Evolutionary conservation across 2,888 invertebrate genomes (phyloP).

Genomic region (Cepaea hortensis): DNA sequence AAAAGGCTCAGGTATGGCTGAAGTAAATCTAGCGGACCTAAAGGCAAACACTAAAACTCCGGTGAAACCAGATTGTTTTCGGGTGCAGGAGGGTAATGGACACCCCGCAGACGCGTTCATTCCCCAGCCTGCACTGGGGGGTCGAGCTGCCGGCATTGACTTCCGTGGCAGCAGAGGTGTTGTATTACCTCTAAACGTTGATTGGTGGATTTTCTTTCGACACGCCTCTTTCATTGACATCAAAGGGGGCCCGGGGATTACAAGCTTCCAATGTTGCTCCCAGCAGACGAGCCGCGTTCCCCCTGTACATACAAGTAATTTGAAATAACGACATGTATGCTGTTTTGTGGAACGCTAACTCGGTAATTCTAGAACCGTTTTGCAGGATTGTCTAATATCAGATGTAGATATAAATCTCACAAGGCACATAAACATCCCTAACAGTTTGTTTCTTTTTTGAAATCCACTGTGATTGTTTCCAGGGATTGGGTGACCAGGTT

Average conservation of each 20-base stretch:
- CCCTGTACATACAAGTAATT: too few relatives aligned
- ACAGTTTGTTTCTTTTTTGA: too few relatives aligned
- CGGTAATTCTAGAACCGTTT: background rate
- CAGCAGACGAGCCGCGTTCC: too few relatives aligned
- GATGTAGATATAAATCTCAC: too few relatives aligned
- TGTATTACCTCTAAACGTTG: conserved; percentile 16
- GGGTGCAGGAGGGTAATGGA: background rate
- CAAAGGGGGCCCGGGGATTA: conserved; percentile 3
- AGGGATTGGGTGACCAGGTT: too few relatives aligned
- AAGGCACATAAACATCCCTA: too few relatives aligned
- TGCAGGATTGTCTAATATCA: too few relatives aligned
- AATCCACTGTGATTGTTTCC: too few relatives aligned
- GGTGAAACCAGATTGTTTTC: background rate
- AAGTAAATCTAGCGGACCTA: conserved; percentile 16
- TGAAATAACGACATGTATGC: background rate
- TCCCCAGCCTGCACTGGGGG: background rate
- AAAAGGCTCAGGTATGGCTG: background rate
- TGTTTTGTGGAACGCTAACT: background rate
- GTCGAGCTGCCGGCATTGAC: background rate
- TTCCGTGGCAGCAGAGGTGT: background rate
- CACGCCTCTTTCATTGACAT: conserved; percentile 11
- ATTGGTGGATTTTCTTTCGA: conserved; percentile 24
- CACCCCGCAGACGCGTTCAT: conserved; percentile 11
- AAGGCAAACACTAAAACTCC: background rate
- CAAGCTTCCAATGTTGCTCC: too few relatives aligned